Conservation (phyloP, 2,797 vertebrate species). For the Bradypus variegatus region DNA sequence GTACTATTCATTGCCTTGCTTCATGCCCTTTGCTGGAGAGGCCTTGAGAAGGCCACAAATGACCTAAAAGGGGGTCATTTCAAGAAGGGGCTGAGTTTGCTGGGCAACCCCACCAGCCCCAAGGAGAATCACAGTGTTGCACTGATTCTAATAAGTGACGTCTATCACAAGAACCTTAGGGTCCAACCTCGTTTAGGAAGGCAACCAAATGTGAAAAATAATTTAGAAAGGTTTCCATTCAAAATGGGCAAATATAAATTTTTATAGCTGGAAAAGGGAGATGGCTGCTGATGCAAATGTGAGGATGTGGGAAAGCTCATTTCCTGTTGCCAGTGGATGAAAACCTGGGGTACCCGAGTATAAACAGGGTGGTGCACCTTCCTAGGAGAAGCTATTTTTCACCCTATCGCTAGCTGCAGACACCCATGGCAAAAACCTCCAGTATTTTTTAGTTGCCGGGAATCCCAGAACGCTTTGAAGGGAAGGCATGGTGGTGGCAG, state of each 20-base stretch:
- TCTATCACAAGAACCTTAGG: background rate
- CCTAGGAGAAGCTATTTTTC: background rate
- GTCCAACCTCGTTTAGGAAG: background rate
- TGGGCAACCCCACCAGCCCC: background rate
- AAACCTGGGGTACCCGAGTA: too few relatives aligned
- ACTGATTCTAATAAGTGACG: fast-evolving
- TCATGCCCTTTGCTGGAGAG: background rate
- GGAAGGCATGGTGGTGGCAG: background rate
- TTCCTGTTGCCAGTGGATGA: too few relatives aligned
- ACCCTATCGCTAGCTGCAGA: background rate
- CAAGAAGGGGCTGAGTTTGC: background rate
- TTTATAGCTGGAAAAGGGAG: background rate
- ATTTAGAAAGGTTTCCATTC: background rate
- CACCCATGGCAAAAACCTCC: background rate
- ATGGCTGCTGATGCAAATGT: too few relatives aligned
- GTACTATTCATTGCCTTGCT: background rate
- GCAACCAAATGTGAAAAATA: background rate
- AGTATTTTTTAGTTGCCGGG: background rate
- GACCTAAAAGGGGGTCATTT: background rate
- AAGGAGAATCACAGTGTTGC: fast-evolving
- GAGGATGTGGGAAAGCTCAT: background rate
- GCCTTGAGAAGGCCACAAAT: background rate
- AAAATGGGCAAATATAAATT: background rate
- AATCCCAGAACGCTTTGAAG: background rate
- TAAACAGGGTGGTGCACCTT: background rate